Percentiles rank a stretch among this genome's conserved stretches.
These are phyloP conservation scores for Rhineura floridana DNA, from an alignment of 2,113 vertebrate genomes.

Conservation along the genomic window DNA sequence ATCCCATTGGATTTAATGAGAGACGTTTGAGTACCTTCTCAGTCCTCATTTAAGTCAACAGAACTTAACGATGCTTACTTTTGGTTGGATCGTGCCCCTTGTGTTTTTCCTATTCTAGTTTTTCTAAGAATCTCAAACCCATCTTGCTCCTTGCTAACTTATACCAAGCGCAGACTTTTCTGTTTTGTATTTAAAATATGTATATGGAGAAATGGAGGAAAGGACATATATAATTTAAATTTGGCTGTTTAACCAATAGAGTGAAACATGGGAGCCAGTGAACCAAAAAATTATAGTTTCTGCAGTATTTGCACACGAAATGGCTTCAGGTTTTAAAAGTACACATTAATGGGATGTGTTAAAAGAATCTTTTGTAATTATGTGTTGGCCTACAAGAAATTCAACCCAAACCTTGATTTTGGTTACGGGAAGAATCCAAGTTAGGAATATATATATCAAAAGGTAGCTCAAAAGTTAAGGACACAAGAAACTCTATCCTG, in stretches of 20 bases:
- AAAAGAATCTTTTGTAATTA: constrained; percentile 35
- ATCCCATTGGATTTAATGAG: neutral
- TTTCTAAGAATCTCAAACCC: neutral
- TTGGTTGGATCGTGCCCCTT: neutral
- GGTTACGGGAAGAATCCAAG: neutral
- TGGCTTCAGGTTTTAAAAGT: constrained; percentile 56
- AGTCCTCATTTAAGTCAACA: no score
- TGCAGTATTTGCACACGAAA: constrained; percentile 62
- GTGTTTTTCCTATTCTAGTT: neutral
- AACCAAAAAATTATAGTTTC: constrained; percentile 58
- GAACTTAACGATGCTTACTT: no score
- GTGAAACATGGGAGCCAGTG: constrained; percentile 43
- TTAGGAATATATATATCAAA: neutral
- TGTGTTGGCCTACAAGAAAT: constrained; percentile 45
- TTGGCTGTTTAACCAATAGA: constrained; percentile 51
- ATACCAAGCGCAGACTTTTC: neutral
- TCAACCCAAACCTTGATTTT: neutral
- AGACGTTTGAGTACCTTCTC: neutral
- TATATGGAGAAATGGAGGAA: constrained; percentile 13
- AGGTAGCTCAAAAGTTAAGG: neutral
- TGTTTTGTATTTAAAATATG: constrained; percentile 31
- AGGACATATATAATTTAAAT: constrained; percentile 49
- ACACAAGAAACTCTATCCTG: neutral
- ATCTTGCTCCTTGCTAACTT: neutral
- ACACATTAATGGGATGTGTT: constrained; percentile 49